Percentiles rank a stretch among this genome's conserved stretches.
Conservation (phyloP, 2,113 vertebrate species). For the Gallinago media region DNA sequence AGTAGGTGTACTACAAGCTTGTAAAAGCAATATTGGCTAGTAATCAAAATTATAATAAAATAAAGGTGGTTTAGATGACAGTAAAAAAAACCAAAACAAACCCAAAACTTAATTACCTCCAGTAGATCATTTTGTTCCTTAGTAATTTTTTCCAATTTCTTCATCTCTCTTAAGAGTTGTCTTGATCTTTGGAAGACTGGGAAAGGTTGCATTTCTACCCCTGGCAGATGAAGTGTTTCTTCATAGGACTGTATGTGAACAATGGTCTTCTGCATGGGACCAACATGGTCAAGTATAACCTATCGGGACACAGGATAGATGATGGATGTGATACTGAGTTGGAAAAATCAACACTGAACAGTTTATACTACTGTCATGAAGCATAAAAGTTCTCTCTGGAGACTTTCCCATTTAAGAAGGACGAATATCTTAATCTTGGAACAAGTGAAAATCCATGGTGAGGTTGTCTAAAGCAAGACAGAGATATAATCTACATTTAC, state of each 20-base stretch:
- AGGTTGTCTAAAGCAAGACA: background rate
- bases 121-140: conserved; percentile 79
- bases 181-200: conserved; percentile 82
- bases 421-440: background rate
- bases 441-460: background rate
- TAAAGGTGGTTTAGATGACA: background rate
- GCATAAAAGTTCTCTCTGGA: background rate
- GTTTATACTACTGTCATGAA: background rate
- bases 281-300: conserved; percentile 82
- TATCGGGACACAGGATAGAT: conserved; percentile 39
- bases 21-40: background rate
- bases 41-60: background rate
- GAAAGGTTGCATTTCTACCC: conserved; percentile 78
- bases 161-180: conserved; percentile 80
- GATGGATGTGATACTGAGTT: background rate
- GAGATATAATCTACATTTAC: background rate
- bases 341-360: background rate
- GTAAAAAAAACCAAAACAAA: background rate
- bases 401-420: background rate
- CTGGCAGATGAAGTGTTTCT: conserved; percentile 79
- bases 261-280: conserved; percentile 84
- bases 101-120: conserved; percentile 76
- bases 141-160: conserved; percentile 85
- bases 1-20: background rate
- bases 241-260: conserved; percentile 84